A percentile compares a stretch with the other conserved stretches of the same genome.
phyloP scores from a whole-genome alignment of 2,113 vertebrate species.

The Echinops telfairi region DNA sequence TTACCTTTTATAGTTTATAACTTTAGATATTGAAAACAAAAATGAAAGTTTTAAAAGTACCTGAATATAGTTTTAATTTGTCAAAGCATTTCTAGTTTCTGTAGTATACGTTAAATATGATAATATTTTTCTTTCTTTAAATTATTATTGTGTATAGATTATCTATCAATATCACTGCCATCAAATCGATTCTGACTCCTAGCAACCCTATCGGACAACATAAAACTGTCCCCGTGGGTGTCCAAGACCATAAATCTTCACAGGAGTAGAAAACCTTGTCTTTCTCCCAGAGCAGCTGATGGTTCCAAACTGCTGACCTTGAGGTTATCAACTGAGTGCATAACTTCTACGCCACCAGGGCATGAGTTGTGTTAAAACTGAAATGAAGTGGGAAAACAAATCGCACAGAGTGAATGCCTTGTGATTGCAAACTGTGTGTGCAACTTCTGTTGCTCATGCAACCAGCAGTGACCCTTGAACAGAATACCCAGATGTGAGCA shows the following conservation, averaged over 20 bases:
- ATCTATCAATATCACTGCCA: too few relatives aligned
- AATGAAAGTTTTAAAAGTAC: background rate
- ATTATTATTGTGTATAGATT: background rate
- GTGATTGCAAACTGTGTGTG: background rate
- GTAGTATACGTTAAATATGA: background rate
- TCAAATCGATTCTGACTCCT: too few relatives aligned
- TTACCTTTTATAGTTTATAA: background rate
- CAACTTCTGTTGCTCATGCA: background rate
- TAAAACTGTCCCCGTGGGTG: too few relatives aligned
- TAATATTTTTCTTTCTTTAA: background rate
- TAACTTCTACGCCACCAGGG: too few relatives aligned
- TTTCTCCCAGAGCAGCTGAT: too few relatives aligned
- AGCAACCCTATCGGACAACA: too few relatives aligned
- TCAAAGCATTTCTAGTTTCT: background rate
- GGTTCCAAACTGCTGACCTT: too few relatives aligned
- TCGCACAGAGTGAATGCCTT: too few relatives aligned
- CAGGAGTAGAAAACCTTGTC: too few relatives aligned
- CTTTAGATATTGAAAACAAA: background rate
- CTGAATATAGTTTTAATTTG: background rate
- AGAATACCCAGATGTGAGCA: background rate
- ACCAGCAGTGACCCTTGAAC: background rate
- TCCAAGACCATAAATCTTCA: too few relatives aligned
- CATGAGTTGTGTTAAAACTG: background rate
- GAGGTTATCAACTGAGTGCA: too few relatives aligned
- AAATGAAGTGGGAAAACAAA: background rate